These are phyloP conservation scores for Urocynchramus pylzowi DNA, from an alignment of 2,113 vertebrate species.

Conservation along the genomic window DNA sequence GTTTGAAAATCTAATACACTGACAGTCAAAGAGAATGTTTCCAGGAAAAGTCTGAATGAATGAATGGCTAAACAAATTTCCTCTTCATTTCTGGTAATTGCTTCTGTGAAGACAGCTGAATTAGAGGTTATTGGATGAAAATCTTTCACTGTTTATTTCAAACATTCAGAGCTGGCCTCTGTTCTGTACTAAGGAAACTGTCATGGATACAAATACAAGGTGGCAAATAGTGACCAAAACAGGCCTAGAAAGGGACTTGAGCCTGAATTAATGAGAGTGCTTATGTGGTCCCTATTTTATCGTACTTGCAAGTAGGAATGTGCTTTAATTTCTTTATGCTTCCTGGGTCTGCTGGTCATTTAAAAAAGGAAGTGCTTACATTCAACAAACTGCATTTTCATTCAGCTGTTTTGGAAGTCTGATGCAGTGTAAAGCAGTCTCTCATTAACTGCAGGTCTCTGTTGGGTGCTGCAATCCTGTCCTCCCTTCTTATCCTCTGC, in stretches of 20 bases:
- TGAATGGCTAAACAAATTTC: constrained; percentile 2
- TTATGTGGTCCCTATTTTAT: background rate
- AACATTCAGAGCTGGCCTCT: background rate
- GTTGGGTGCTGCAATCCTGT: background rate
- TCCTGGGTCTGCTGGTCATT: background rate
- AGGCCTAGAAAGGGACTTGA: background rate
- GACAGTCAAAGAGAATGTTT: background rate
- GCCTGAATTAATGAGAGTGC: background rate
- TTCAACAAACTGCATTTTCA: background rate
- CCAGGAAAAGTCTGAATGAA: background rate
- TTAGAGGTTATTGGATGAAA: background rate
- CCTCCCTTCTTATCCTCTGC: background rate
- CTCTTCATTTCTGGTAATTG: constrained; percentile 15
- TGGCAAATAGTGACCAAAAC: background rate
- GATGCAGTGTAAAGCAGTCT: background rate
- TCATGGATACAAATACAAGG: background rate
- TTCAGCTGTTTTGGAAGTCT: background rate
- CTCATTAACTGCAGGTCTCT: background rate
- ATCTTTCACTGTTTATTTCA: background rate
- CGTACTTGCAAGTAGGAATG: background rate
- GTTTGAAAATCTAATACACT: background rate
- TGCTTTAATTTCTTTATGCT: background rate
- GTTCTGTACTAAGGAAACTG: background rate
- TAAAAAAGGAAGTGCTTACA: background rate
- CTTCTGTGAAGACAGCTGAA: background rate